Percentiles rank a stretch among this genome's conserved stretches.
phyloP scores from a whole-genome alignment of 2,888 invertebrate genomes.

The Lathronympha strigana region DNA sequence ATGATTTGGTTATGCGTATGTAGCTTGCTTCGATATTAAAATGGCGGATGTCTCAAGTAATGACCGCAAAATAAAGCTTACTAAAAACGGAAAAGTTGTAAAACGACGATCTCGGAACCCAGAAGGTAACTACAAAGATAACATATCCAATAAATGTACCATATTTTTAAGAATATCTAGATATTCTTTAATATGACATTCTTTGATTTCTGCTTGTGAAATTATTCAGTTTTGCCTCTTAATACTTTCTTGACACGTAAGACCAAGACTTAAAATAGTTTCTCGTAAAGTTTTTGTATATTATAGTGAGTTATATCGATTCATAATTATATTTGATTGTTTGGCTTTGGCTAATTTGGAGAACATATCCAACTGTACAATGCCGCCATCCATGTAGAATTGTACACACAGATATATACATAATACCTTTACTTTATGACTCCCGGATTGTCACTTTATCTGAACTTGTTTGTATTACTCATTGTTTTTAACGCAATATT shows the following conservation, averaged over 20 bases:
- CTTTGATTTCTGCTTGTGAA: slow-evolving; percentile 51
- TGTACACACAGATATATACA: slow-evolving; percentile 4
- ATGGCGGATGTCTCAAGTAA: slow-evolving; percentile 83
- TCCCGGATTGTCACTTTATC: not conserved
- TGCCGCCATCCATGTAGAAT: slow-evolving; percentile 6
- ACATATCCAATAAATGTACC: slow-evolving; percentile 32
- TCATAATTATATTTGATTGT: not conserved
- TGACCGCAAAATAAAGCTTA: slow-evolving; percentile 79
- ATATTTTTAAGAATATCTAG: slow-evolving; percentile 29
- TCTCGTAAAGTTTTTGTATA: slow-evolving; percentile 31
- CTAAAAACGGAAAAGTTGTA: slow-evolving; percentile 79
- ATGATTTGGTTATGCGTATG: slow-evolving; percentile 51
- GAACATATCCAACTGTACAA: not conserved
- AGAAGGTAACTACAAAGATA: slow-evolving; percentile 67
- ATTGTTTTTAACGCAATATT: not conserved
- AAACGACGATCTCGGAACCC: slow-evolving; percentile 79
- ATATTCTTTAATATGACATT: slow-evolving; percentile 41
- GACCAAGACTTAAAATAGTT: slow-evolving; percentile 49
- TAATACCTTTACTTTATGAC: slow-evolving; percentile 17
- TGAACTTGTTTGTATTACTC: not conserved
- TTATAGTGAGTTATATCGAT: slow-evolving; percentile 2
- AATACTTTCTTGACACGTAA: slow-evolving; percentile 71
- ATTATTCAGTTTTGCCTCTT: slow-evolving; percentile 70
- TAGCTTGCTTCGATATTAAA: slow-evolving; percentile 71
- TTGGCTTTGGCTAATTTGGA: not conserved